Conservation (phyloP, 2,888 invertebrate genomes). For the Diarsia rubi region DNA sequence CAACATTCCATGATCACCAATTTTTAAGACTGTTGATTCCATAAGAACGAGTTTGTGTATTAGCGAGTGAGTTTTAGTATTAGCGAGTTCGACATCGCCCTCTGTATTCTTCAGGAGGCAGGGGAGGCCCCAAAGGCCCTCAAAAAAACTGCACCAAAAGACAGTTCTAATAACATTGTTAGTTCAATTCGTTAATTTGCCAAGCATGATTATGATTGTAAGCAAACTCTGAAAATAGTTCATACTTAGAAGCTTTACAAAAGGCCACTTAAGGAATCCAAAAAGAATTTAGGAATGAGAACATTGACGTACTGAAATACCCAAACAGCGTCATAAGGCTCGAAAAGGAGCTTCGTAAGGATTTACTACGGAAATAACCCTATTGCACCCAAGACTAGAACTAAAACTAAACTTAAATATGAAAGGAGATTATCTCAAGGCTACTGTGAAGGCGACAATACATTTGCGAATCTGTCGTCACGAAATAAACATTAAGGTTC, state of each 20-base stretch:
- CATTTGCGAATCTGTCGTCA: conserved; percentile 21
- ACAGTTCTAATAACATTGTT: background rate
- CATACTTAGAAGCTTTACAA: background rate
- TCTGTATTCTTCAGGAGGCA: too few relatives aligned
- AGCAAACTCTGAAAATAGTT: background rate
- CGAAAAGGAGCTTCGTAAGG: background rate
- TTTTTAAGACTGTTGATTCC: too few relatives aligned
- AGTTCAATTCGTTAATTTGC: background rate
- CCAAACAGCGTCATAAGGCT: background rate
- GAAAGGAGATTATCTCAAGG: background rate
- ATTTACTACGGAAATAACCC: background rate
- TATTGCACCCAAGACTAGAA: background rate
- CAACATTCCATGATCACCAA: conserved; percentile 1
- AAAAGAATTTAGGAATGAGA: background rate
- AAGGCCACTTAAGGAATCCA: background rate
- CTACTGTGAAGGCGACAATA: conserved; percentile 1
- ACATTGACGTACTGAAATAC: background rate
- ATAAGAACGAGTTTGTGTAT: too few relatives aligned
- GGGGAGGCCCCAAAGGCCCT: background rate
- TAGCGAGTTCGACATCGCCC: background rate
- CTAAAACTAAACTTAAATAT: background rate
- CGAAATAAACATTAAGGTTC: conserved; percentile 34
- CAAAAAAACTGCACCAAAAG: too few relatives aligned
- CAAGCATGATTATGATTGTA: background rate
- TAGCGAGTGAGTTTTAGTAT: too few relatives aligned